phyloP scores from a whole-genome alignment of 2,113 vertebrate genomes.

The Semicossyphus pulcher region DNA sequence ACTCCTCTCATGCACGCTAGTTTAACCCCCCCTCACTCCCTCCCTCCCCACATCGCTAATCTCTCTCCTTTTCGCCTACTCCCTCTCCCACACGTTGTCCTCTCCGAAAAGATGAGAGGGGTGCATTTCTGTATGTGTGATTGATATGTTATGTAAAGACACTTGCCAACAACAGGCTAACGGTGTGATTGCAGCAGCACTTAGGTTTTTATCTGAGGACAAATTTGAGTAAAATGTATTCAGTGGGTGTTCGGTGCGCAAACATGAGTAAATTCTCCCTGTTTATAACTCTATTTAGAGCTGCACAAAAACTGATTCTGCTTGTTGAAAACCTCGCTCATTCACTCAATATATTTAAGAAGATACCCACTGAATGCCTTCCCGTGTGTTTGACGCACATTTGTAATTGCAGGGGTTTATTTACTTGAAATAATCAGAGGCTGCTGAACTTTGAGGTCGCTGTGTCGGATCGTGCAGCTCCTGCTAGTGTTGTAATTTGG shows the following conservation, averaged over 20 bases:
- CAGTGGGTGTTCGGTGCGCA: conserved; percentile 14
- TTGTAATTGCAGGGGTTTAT: conserved; percentile 43
- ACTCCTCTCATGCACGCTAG: conserved; percentile 58
- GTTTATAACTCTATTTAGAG: conserved; percentile 21
- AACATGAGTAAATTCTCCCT: neutral
- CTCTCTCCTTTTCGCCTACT: conserved; percentile 77
- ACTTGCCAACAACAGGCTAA: conserved; percentile 54
- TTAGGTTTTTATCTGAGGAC: conserved; percentile 37
- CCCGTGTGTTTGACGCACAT: neutral
- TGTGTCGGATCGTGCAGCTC: conserved; percentile 52
- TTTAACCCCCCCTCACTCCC: conserved; percentile 53
- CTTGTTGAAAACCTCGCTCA: neutral
- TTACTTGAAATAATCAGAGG: conserved; percentile 61
- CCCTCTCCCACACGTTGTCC: conserved; percentile 76
- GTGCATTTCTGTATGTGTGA: conserved; percentile 63
- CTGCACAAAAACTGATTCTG: neutral
- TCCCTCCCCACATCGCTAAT: conserved; percentile 67
- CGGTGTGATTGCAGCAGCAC: conserved; percentile 20
- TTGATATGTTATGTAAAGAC: conserved; percentile 75
- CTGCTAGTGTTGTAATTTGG: conserved; percentile 68
- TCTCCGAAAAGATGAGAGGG: conserved; percentile 76
- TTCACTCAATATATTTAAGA: neutral
- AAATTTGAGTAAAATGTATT: conserved; percentile 35
- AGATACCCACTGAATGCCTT: neutral
- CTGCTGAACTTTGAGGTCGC: conserved; percentile 66